Evolutionary conservation across 2,797 vertebrate genomes (phyloP).

Genomic region (Cuniculus paca): DNA sequence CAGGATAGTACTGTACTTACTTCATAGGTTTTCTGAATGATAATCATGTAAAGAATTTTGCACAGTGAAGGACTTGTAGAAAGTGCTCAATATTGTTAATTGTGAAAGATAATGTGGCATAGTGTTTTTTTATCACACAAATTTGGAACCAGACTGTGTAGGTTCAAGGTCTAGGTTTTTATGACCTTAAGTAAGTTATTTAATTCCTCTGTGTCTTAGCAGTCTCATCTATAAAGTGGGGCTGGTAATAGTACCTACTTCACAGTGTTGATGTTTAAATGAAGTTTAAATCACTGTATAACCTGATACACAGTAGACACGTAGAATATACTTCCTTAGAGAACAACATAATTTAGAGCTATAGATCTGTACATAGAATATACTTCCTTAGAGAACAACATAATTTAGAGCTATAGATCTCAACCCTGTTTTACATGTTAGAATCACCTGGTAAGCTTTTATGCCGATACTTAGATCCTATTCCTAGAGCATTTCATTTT

Average conservation of each 20-base stretch:
- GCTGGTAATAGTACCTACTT: background rate
- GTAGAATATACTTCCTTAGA: background rate
- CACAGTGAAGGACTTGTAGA: background rate
- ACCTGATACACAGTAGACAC: background rate
- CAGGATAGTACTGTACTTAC: background rate
- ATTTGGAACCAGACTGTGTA: background rate
- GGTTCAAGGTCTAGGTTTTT: background rate
- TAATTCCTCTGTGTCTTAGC: background rate
- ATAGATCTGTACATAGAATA: background rate
- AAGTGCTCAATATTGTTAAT: background rate
- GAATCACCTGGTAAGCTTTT: background rate
- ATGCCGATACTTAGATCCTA: background rate
- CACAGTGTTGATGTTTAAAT: background rate
- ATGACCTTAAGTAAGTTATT: background rate
- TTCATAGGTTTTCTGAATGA: background rate
- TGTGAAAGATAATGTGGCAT: background rate
- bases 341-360: background rate
- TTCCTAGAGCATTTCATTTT: background rate
- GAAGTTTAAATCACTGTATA: background rate
- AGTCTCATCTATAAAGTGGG: background rate
- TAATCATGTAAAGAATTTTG: background rate
- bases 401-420: conserved; percentile 4
- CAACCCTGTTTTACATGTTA: too few species aligned
- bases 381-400: background rate
- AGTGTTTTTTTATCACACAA: background rate